These are phyloP conservation scores for Mus spretus DNA, from an alignment of 2,797 vertebrate species.

Conservation along the genomic window DNA sequence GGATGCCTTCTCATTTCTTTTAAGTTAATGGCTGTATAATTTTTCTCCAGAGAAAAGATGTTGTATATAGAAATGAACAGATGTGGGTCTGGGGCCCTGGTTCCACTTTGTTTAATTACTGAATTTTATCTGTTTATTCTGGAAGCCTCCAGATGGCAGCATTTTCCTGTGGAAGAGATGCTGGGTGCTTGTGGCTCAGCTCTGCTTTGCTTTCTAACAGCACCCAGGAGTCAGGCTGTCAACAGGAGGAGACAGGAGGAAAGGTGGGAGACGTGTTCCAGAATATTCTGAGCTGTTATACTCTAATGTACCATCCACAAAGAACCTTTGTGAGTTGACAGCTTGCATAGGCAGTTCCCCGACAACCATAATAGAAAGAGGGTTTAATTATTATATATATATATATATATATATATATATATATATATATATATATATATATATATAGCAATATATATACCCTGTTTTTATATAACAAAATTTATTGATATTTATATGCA, in stretches of 20 bases:
- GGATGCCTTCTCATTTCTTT: constrained; percentile 38
- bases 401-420: no score
- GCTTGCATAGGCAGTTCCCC: constrained; percentile 61
- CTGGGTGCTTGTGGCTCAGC: neutral
- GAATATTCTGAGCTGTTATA: constrained; percentile 78
- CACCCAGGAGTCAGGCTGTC: constrained; percentile 71
- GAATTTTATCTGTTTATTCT: neutral
- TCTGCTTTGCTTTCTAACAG: constrained; percentile 31
- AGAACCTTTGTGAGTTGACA: constrained; percentile 69
- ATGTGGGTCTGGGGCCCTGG: neutral
- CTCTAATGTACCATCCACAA: constrained; percentile 77
- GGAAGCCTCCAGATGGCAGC: constrained; percentile 85
- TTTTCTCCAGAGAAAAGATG: neutral
- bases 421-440: no score
- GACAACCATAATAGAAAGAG: constrained; percentile 66
- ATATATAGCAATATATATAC: no score
- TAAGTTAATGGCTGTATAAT: neutral
- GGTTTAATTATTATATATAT: no score
- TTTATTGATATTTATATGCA: no score
- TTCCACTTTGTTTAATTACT: neutral
- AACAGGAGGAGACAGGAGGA: constrained; percentile 59
- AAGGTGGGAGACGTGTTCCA: constrained; percentile 73
- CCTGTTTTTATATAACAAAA: no score
- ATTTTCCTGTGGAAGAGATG: constrained; percentile 75
- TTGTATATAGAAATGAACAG: constrained; percentile 7